A percentile compares a stretch with the other conserved stretches of the same genome.
These are phyloP conservation scores for Delia radicum DNA, from an alignment of 1,140 invertebrate species.

Conservation along the genomic window DNA sequence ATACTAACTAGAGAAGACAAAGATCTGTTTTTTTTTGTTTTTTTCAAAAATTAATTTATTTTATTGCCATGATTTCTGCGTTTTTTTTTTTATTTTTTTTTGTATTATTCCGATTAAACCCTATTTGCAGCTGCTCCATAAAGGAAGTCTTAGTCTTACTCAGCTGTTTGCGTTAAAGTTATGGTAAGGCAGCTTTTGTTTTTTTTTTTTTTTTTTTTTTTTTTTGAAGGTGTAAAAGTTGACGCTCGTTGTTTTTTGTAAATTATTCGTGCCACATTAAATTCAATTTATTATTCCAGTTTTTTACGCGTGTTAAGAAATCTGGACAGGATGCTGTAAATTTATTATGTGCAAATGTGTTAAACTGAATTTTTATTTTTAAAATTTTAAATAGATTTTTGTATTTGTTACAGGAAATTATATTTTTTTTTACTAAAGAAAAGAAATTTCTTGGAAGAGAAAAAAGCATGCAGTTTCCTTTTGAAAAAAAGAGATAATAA, in stretches of 20 bases:
- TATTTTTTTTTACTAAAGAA: too few species aligned
- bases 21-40: too few species aligned
- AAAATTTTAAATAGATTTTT: background rate
- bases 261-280: background rate
- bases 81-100: background rate
- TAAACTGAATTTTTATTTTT: background rate
- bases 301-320: background rate
- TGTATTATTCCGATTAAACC: too few species aligned
- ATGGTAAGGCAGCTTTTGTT: too few species aligned
- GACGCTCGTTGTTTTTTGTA: background rate
- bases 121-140: background rate
- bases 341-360: background rate
- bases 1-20: background rate
- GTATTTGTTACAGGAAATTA: background rate
- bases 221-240: background rate
- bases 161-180: background rate
- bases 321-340: conserved; percentile 1
- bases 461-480: too few species aligned
- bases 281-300: background rate
- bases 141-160: background rate
- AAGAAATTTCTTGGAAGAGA: too few species aligned
- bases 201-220: background rate
- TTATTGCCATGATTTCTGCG: background rate
- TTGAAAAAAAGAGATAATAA: too few species aligned
- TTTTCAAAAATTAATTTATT: background rate